Evolutionary conservation across 2,113 vertebrate genomes (phyloP).

Genomic region (Aphyosemion australe): DNA sequence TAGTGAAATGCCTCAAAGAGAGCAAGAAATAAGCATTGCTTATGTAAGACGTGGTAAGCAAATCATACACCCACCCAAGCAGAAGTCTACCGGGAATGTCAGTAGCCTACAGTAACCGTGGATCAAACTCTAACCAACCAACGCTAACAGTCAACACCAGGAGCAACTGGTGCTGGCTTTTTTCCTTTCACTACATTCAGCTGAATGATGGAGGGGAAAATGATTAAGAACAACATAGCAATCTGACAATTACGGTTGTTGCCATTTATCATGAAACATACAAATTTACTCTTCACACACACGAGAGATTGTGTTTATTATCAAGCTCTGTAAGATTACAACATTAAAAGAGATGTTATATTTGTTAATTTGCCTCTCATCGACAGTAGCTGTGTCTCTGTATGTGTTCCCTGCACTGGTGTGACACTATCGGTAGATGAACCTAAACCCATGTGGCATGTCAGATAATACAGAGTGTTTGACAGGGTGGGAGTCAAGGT

Average conservation of each 20-base stretch:
- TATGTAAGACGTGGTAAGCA: constrained; percentile 43
- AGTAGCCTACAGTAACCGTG: constrained; percentile 32
- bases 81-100: constrained; percentile 50
- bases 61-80: constrained; percentile 58
- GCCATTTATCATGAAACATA: not conserved
- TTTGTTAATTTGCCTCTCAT: constrained; percentile 9
- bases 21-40: constrained; percentile 12
- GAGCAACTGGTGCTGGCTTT: constrained; percentile 16
- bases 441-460: constrained; percentile 46
- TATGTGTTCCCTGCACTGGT: constrained; percentile 11
- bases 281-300: not conserved
- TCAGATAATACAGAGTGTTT: constrained; percentile 58
- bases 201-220: not conserved
- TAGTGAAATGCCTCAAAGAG: constrained; percentile 9
- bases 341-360: not conserved
- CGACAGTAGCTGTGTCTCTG: not conserved
- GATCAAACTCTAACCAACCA: constrained; percentile 24
- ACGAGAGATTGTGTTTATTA: not conserved
- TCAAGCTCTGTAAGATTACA: not conserved
- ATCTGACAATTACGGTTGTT: not conserved
- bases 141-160: constrained; percentile 19
- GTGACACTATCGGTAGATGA: constrained; percentile 39
- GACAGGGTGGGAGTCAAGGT: constrained; percentile 66
- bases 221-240: not conserved
- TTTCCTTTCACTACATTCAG: not conserved